Evolutionary conservation across 2,888 invertebrate genomes (phyloP), one percentile per base, ranked within the genome.

Genomic region (Dorcus hopei): DNA sequence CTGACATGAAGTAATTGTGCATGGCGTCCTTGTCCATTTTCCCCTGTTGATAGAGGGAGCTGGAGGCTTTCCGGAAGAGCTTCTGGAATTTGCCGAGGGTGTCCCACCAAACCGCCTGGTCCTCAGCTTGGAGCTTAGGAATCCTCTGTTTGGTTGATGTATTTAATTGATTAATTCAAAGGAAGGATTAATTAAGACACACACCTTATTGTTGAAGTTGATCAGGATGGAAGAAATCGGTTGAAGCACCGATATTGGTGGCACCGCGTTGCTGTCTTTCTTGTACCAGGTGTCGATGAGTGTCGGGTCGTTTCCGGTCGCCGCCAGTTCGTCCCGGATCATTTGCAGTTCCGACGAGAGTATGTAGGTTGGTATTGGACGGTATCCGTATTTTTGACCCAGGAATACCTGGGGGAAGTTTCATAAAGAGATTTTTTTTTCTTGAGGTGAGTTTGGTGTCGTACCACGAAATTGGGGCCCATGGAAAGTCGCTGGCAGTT

Each of bases 1-100:
- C 97, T 58, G 97, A 97, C 97, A 98, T 98, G 74, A 96, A 97
- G 76, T 97, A 98, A 78, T 96, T 97, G 73, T 98, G 98, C 88
- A 93, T 95, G 1, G 90, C 89, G 54, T 97, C 96, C 67, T 93
- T 89, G 70, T 92, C 91, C 73, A 98, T 90, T 77, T 91, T 91
- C 5, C 91, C 93, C 64, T 87, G 82, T 53, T 90, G 89, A 72
- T 86, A 90, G 11, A 97, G 81, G n/a, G 93, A 91, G 38, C 87
- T 86, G 0, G 97, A 90, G 0, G 96, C 95, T 79, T 96, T 97
- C 8, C 97, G 82, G 65, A 98, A 87, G 16, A 97, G 81, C 74
- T 95, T 95, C 78, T 97, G 97, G 87, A 98, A 94, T 78, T 95
- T 96, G 41, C 87, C 88, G 58, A 98, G 85, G 0, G 95, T 97